phyloP scores from a whole-genome alignment of 2,888 invertebrate species.

The Diplazon laetatorius region DNA sequence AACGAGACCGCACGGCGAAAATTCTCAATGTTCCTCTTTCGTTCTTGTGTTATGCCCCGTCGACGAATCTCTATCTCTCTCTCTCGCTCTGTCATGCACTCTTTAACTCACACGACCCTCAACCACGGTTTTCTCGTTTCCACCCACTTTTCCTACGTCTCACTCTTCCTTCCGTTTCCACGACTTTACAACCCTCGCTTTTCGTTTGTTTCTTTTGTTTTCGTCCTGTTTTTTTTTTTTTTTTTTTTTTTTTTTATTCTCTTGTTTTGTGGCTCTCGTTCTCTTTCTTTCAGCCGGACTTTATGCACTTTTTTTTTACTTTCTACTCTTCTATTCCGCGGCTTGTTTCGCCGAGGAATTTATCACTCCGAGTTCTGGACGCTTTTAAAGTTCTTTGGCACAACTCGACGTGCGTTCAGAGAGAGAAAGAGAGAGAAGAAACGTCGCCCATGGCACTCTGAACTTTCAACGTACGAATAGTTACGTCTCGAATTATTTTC shows the following conservation, averaged over 20 bases:
- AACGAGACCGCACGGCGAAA: conserved; percentile 43
- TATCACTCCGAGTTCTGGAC: conserved; percentile 52
- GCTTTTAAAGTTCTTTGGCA: conserved; percentile 39
- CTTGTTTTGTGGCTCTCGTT: conserved; percentile 40
- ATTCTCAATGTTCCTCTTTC: no score
- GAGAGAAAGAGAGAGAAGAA: no score
- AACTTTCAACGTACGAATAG: no score
- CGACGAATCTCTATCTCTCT: conserved; percentile 44
- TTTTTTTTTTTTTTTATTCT: no score
- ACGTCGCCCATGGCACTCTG: no score
- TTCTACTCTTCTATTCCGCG: conserved; percentile 30
- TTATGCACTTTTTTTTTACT: no score
- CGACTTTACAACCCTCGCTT: conserved; percentile 22
- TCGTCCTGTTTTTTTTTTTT: no score
- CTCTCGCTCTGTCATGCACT: conserved; percentile 1
- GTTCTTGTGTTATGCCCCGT: conserved; percentile 47
- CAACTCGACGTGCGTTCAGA: background rate
- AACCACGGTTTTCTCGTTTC: conserved; percentile 37
- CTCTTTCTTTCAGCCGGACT: conserved; percentile 22
- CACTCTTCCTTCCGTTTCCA: conserved; percentile 7
- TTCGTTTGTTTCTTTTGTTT: background rate
- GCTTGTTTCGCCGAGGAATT: conserved; percentile 47
- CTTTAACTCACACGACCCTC: conserved; percentile 26
- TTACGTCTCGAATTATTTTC: no score
- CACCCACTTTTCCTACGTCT: background rate